Conservation (phyloP, 2,888 invertebrate genomes). For the Polyommatus iphigenia region DNA sequence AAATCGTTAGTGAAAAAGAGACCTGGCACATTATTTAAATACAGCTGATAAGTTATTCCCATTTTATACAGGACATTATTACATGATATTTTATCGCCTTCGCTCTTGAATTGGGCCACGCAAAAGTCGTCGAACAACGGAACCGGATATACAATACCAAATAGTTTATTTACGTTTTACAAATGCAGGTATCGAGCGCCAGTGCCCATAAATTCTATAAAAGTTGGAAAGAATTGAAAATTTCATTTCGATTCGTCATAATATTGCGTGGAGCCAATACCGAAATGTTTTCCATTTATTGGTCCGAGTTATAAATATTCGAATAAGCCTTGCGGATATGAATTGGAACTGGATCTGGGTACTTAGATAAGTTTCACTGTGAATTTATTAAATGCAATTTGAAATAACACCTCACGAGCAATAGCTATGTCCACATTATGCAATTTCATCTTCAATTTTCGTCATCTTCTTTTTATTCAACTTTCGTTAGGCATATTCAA, state of each 20-base stretch:
- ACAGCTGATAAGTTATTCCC: no score
- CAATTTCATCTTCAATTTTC: no score
- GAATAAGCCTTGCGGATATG: not conserved
- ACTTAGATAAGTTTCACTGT: no score
- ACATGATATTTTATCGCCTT: not conserved
- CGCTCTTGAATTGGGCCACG: slow-evolving; percentile 1
- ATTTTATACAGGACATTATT: no score
- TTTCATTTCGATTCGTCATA: slow-evolving; percentile 32
- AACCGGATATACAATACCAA: slow-evolving; percentile 36
- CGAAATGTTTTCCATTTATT: slow-evolving; percentile 12
- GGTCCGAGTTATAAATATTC: not conserved
- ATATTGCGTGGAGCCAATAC: slow-evolving; percentile 12
- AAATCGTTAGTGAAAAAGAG: no score
- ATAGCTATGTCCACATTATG: no score
- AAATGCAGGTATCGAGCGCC: slow-evolving; percentile 39
- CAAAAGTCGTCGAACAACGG: slow-evolving; percentile 26
- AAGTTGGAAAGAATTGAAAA: slow-evolving; percentile 38
- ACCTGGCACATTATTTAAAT: no score
- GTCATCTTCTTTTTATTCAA: no score
- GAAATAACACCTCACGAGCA: no score
- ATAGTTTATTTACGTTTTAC: slow-evolving; percentile 41
- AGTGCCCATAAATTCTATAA: slow-evolving; percentile 34
- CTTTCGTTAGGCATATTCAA: no score
- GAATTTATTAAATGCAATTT: no score
- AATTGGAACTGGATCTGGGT: not conserved